Evolutionary conservation across 2,888 invertebrate species (phyloP).

Genomic region (Brenthis ino): DNA sequence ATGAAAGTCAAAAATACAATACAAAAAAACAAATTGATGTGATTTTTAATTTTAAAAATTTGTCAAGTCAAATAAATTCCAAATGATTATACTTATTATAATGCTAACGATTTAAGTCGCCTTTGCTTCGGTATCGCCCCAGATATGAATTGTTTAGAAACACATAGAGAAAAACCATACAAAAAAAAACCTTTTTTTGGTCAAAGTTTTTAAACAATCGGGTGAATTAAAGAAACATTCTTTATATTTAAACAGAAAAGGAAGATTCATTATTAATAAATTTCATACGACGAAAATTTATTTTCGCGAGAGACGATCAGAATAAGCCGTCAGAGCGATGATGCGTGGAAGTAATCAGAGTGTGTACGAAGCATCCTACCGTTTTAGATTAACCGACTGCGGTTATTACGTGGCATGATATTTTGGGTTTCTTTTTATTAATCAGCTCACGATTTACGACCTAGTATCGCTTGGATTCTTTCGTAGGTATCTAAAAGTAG

Average conservation of each 20-base stretch:
- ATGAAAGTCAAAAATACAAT: no score
- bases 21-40: no score
- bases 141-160: no score
- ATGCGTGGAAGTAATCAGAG: slow-evolving; percentile 59
- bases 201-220: background rate
- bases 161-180: no score
- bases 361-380: slow-evolving; percentile 57
- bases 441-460: background rate
- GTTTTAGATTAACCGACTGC: slow-evolving; percentile 19
- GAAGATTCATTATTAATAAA: no score
- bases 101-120: no score
- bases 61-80: no score
- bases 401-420: background rate
- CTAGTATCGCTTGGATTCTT: background rate
- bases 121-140: no score
- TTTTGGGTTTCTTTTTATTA: background rate
- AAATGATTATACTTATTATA: no score
- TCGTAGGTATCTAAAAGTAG: background rate
- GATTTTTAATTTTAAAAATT: no score
- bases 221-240: no score
- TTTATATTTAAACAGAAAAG: background rate
- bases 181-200: no score
- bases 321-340: slow-evolving; percentile 55
- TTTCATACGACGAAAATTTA: background rate
- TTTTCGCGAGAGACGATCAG: slow-evolving; percentile 33